phyloP scores from a whole-genome alignment of 2,113 vertebrate species.

The Parus major region DNA sequence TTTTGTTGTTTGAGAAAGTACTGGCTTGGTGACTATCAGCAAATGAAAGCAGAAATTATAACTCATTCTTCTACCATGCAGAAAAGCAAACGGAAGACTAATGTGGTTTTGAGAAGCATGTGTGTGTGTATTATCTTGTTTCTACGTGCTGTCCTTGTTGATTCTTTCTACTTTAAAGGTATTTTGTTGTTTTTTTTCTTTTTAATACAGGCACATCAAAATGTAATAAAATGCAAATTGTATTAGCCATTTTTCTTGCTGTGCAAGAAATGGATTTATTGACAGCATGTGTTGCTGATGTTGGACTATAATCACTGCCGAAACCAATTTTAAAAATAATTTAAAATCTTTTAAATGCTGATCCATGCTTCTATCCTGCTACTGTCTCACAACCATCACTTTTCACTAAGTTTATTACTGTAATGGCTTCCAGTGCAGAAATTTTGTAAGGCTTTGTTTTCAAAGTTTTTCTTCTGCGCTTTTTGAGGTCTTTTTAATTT shows the following conservation, averaged over 20 bases:
- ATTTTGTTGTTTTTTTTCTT: not conserved
- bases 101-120: not conserved
- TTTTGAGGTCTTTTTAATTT: not conserved
- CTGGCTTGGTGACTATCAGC: not conserved
- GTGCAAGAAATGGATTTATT: not conserved
- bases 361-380: not conserved
- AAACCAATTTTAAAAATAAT: not conserved
- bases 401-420: not conserved
- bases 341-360: not conserved
- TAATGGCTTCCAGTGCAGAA: not conserved
- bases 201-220: not conserved
- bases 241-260: not conserved
- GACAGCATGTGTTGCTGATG: not conserved
- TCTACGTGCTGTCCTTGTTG: not conserved
- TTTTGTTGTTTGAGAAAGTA: not conserved
- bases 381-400: not conserved
- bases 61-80: not conserved
- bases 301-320: not conserved
- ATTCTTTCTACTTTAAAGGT: not conserved
- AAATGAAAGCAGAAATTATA: not conserved
- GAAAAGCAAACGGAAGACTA: not conserved
- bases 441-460: not conserved
- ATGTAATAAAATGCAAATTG: not conserved
- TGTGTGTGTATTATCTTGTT: not conserved
- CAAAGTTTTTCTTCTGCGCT: not conserved